These are phyloP conservation scores for Stenotaenia linearis DNA, from an alignment of 2,888 invertebrate species.

Conservation along the genomic window DNA sequence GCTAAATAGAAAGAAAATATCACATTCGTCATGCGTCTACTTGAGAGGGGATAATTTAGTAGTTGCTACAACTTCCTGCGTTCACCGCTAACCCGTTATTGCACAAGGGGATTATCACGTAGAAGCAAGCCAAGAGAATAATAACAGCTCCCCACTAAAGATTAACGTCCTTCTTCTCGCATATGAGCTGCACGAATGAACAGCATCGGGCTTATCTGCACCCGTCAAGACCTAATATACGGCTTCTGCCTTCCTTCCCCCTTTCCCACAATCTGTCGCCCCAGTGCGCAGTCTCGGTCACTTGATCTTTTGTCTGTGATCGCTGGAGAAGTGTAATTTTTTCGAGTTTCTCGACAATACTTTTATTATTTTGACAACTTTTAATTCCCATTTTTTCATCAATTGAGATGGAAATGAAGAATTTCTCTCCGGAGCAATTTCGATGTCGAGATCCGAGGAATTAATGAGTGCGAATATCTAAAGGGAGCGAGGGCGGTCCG, in stretches of 20 bases:
- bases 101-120: constrained; percentile 4
- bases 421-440: not conserved
- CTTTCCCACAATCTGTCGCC: not conserved
- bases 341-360: not conserved
- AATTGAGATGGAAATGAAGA: not conserved
- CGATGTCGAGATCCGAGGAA: not conserved
- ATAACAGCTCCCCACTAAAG: not conserved
- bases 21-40: not conserved
- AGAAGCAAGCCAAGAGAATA: not conserved
- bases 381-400: not conserved
- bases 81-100: not conserved
- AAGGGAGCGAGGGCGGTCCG: not conserved
- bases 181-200: not conserved
- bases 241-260: not conserved
- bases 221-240: not conserved
- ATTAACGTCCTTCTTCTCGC: constrained; percentile 9
- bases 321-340: not conserved
- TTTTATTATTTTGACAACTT: not conserved
- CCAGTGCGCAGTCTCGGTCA: not conserved
- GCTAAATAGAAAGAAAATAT: not conserved
- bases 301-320: not conserved
- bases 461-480: not conserved
- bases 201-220: constrained; percentile 3
- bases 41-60: not conserved
- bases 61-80: not conserved